phyloP scores from a whole-genome alignment of 2,797 vertebrate genomes.

The Sebastes reedi region DNA sequence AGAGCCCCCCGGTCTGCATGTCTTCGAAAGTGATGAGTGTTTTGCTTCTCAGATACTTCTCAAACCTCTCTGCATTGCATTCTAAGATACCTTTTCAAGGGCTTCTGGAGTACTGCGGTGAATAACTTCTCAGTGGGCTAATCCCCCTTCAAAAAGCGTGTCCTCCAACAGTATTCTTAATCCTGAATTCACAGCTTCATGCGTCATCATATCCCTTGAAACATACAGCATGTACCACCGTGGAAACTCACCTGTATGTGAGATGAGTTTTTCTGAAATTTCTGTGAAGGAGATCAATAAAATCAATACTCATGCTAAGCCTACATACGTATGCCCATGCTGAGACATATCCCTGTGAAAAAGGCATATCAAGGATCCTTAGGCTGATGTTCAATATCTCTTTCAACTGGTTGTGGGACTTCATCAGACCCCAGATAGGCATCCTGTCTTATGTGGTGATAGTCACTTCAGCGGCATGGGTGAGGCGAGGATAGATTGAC shows the following conservation, averaged over 20 bases:
- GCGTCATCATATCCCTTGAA: slow-evolving; percentile 51
- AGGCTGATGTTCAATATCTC: slow-evolving; percentile 1
- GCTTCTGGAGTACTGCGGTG: slow-evolving; percentile 61
- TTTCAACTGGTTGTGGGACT: slow-evolving; percentile 24
- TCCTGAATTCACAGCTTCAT: slow-evolving; percentile 64
- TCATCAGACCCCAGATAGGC: slow-evolving; percentile 7
- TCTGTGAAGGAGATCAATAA: slow-evolving; percentile 26
- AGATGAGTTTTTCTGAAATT: slow-evolving; percentile 9
- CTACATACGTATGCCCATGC: neutral
- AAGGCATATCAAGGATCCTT: slow-evolving; percentile 31
- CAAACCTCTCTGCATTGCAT: slow-evolving; percentile 51
- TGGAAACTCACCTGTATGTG: slow-evolving; percentile 13
- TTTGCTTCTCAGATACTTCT: slow-evolving; percentile 53
- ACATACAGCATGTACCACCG: slow-evolving; percentile 13
- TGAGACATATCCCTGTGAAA: slow-evolving; percentile 20
- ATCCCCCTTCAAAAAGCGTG: slow-evolving; percentile 75
- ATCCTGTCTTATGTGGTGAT: slow-evolving; percentile 31
- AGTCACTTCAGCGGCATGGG: slow-evolving; percentile 39
- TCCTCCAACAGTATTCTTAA: slow-evolving; percentile 56
- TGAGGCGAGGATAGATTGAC: slow-evolving; percentile 48
- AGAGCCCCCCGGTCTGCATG: slow-evolving; percentile 47
- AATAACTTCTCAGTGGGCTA: slow-evolving; percentile 69
- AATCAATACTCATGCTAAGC: slow-evolving; percentile 25
- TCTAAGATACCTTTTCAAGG: slow-evolving; percentile 66
- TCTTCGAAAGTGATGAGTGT: slow-evolving; percentile 57